A percentile compares a stretch with the other conserved stretches of the same genome.
phyloP scores from a whole-genome alignment of 1,140 invertebrate species.

The Oryzaephilus surinamensis region DNA sequence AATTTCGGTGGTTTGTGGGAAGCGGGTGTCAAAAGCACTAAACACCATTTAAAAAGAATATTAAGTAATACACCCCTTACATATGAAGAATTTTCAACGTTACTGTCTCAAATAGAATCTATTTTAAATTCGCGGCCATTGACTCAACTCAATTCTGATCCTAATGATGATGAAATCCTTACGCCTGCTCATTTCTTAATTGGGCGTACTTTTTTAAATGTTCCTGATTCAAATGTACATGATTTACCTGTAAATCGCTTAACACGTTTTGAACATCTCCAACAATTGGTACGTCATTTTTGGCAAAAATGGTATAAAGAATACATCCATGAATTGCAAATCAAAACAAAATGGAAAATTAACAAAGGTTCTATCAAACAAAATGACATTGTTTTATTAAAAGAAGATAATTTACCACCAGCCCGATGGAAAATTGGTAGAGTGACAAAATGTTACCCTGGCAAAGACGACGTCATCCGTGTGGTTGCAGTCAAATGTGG shows the following conservation, averaged over 20 bases:
- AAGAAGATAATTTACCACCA: conserved; percentile 20
- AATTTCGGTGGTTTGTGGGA: conserved; percentile 38
- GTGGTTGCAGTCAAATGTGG: conserved; percentile 5
- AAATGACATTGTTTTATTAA: conserved; percentile 18
- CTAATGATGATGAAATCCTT: conserved; percentile 3
- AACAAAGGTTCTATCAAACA: not conserved
- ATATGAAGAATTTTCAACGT: conserved; percentile 11
- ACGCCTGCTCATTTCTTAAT: conserved; percentile 34
- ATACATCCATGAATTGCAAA: conserved; percentile 21
- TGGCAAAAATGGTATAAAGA: conserved; percentile 26
- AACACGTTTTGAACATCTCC: conserved; percentile 17
- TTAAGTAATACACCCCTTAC: not conserved
- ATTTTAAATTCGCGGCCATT: not conserved
- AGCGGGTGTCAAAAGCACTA: conserved; percentile 31
- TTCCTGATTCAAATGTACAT: conserved; percentile 12
- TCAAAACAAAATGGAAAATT: conserved; percentile 12
- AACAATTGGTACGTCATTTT: conserved; percentile 18
- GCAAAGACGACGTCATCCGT: conserved; percentile 12
- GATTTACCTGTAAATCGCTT: conserved; percentile 4
- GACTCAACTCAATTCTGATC: not conserved
- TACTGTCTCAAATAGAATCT: not conserved
- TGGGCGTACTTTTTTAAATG: conserved; percentile 15
- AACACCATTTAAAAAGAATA: conserved; percentile 27
- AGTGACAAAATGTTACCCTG: conserved; percentile 16
- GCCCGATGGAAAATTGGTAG: conserved; percentile 20